A percentile compares a stretch with the other conserved stretches of the same genome.
phyloP scores from a whole-genome alignment of 2,797 vertebrate genomes.

The Fundulus diaphanus region DNA sequence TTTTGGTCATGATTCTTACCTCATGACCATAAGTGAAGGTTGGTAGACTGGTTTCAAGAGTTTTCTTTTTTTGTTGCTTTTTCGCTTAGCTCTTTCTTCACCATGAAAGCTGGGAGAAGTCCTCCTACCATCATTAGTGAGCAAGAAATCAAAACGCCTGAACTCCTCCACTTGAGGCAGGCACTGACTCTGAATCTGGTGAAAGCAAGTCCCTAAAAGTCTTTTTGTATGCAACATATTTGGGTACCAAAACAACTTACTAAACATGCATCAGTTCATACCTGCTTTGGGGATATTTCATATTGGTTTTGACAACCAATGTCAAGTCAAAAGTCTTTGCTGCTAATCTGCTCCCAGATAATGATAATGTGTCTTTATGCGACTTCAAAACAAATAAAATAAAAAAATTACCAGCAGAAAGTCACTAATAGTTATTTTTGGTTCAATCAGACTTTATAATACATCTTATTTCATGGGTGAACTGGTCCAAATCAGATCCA shows the following conservation, averaged over 20 bases:
- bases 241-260: not conserved
- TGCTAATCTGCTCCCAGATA: no score
- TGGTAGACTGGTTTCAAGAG: not conserved
- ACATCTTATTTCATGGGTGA: not conserved
- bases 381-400: not conserved
- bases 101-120: not conserved
- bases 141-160: not conserved
- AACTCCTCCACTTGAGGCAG: not conserved
- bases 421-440: not conserved
- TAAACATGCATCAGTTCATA: not conserved
- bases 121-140: not conserved
- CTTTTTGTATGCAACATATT: not conserved
- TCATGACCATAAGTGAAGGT: not conserved
- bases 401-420: not conserved
- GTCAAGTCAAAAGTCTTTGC: not conserved
- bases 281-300: not conserved
- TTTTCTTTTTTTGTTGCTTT: not conserved
- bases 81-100: not conserved
- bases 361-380: not conserved
- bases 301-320: not conserved
- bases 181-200: not conserved
- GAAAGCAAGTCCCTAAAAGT: not conserved
- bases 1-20: not conserved
- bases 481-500: not conserved
- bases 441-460: not conserved